These are phyloP conservation scores for Scalopus aquaticus DNA, from an alignment of 2,113 vertebrate species.

Conservation along the genomic window DNA sequence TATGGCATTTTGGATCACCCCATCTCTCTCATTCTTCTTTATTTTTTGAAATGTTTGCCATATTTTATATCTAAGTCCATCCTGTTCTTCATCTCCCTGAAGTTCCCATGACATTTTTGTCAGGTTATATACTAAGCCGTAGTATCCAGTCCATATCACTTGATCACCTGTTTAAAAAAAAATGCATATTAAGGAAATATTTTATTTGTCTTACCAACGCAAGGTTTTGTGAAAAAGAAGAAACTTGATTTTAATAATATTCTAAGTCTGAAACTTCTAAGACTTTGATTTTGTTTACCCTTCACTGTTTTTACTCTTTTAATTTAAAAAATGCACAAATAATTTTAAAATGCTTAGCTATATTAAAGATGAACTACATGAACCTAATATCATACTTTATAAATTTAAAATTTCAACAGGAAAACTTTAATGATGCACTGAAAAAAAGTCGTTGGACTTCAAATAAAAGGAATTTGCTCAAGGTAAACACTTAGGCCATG, in stretches of 20 bases:
- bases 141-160: slow-evolving; percentile 72
- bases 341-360: not conserved
- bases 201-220: not conserved
- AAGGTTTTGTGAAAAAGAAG: not conserved
- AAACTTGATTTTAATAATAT: not conserved
- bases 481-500: not conserved
- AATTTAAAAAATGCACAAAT: not conserved
- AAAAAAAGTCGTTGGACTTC: slow-evolving; percentile 6
- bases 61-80: slow-evolving; percentile 63
- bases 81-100: slow-evolving; percentile 56
- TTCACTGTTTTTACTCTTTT: not conserved
- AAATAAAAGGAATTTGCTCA: not conserved
- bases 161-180: slow-evolving; percentile 71
- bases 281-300: not conserved
- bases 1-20: slow-evolving; percentile 38
- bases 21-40: slow-evolving; percentile 57
- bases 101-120: slow-evolving; percentile 75
- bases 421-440: not conserved
- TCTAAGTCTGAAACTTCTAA: not conserved
- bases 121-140: slow-evolving; percentile 76
- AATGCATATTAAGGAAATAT: not conserved
- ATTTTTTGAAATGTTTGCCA: slow-evolving; percentile 64
- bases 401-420: not conserved
- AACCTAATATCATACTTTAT: not conserved
- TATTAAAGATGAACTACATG: not conserved